These are phyloP conservation scores for Anseranas semipalmata DNA, from an alignment of 2,113 vertebrate species.

Conservation along the genomic window DNA sequence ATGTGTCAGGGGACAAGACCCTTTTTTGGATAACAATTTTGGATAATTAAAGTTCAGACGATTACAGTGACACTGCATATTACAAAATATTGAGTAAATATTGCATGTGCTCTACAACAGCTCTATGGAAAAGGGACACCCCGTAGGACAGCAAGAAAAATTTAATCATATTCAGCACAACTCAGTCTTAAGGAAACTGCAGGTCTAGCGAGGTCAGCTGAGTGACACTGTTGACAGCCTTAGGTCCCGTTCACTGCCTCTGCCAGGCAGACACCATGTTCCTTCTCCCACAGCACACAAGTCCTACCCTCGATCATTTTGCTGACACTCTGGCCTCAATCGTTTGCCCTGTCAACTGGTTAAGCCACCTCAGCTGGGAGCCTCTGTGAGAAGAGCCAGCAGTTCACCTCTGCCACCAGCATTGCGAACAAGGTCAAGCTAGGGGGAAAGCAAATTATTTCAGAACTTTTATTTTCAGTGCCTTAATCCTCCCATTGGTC, in stretches of 20 bases:
- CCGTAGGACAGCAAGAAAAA: neutral
- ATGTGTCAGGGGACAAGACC: neutral
- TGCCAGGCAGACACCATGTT: neutral
- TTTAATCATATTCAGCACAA: conserved; percentile 3
- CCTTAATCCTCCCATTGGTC: neutral
- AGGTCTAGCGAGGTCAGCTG: conserved; percentile 25
- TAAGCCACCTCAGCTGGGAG: conserved; percentile 36
- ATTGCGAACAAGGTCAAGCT: neutral
- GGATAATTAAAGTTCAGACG: neutral
- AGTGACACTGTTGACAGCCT: neutral
- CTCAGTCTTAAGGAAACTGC: neutral
- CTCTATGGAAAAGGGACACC: neutral
- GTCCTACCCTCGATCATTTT: conserved; percentile 18
- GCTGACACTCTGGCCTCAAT: conserved; percentile 57
- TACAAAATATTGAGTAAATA: neutral
- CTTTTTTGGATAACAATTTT: neutral
- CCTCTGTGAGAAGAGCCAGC: neutral
- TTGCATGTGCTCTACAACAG: neutral
- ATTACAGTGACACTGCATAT: neutral
- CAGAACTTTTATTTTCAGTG: conserved; percentile 35
- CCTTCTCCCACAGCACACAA: neutral
- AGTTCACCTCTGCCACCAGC: conserved; percentile 21
- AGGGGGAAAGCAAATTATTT: conserved; percentile 40
- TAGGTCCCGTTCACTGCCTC: neutral
- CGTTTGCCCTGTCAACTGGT: conserved; percentile 62